These are phyloP conservation scores for Galerucella nymphaeae DNA, from an alignment of 2,888 invertebrate species.

Conservation along the genomic window DNA sequence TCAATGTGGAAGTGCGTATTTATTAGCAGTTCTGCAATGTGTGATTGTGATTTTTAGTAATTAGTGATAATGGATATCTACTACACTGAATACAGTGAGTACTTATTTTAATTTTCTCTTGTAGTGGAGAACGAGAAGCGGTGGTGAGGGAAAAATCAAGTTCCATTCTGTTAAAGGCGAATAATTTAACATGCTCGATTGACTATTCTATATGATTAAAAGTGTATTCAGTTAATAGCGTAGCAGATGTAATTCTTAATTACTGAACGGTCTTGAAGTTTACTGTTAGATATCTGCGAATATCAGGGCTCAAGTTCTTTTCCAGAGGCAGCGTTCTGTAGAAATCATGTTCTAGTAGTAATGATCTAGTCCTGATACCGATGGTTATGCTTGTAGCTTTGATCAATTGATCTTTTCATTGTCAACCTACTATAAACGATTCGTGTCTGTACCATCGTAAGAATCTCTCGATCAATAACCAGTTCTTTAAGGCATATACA, in stretches of 20 bases:
- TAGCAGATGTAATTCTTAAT: constrained; percentile 17
- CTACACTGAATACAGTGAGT: constrained; percentile 43
- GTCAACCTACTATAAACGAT: constrained; percentile 6
- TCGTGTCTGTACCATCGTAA: constrained; percentile 22
- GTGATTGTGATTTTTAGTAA: constrained; percentile 33
- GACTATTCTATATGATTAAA: constrained; percentile 15
- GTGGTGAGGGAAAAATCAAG: constrained; percentile 15
- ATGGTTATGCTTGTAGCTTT: constrained; percentile 12
- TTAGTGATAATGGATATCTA: constrained; percentile 42
- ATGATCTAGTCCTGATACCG: constrained; percentile 25
- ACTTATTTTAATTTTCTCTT: constrained; percentile 28
- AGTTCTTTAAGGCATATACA: constrained; percentile 14
- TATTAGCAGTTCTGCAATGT: constrained; percentile 19
- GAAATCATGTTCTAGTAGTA: constrained; percentile 27
- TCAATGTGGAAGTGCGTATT: constrained; percentile 24
- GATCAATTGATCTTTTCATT: constrained; percentile 21
- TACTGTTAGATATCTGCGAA: constrained; percentile 34
- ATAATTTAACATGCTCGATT: constrained; percentile 8
- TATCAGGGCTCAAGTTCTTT: constrained; percentile 16
- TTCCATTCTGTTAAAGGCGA: constrained; percentile 18
- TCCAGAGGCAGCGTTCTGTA: constrained; percentile 18
- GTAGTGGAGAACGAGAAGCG: constrained; percentile 19
- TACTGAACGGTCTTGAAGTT: constrained; percentile 27
- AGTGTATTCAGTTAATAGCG: constrained; percentile 20
- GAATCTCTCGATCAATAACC: constrained; percentile 24